Conservation (phyloP, 2,113 vertebrate species). For the Caranx ignobilis region DNA sequence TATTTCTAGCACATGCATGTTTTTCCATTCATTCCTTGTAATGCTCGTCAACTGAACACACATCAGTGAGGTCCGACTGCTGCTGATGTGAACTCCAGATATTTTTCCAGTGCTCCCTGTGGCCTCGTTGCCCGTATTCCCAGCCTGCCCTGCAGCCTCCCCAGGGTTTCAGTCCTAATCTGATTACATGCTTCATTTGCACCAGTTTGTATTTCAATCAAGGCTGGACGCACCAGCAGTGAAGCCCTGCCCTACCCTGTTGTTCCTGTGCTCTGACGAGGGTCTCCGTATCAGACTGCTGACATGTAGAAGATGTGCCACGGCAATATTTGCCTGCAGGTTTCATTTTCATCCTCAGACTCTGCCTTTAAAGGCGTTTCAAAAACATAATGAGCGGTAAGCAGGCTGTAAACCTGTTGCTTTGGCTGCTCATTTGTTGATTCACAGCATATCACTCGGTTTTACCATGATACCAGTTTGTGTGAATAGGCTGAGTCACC, state of each 20-base stretch:
- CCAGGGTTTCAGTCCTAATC: constrained; percentile 86
- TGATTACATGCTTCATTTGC: constrained; percentile 99
- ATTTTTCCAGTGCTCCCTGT: constrained; percentile 68
- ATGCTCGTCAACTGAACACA: constrained; percentile 27
- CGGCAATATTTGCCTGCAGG: constrained; percentile 20
- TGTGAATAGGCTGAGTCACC: constrained; percentile 37
- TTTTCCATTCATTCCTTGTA: constrained; percentile 35
- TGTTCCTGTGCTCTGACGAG: constrained; percentile 85
- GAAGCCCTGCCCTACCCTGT: constrained; percentile 83
- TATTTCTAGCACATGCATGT: constrained; percentile 28
- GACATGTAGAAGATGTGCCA: constrained; percentile 26
- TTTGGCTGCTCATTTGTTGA: background rate
- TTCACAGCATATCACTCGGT: background rate
- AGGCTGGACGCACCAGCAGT: constrained; percentile 87
- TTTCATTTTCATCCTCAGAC: constrained; percentile 1
- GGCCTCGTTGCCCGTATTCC: constrained; percentile 63
- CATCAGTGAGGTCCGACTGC: constrained; percentile 47
- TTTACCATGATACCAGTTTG: constrained; percentile 4
- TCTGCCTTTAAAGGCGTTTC: background rate
- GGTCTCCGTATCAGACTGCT: constrained; percentile 48
- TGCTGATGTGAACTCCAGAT: constrained; percentile 73
- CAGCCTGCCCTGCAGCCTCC: constrained; percentile 67
- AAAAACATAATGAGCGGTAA: background rate
- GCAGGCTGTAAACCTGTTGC: background rate
- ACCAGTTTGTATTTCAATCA: constrained; percentile 96